These are phyloP conservation scores for Cotesia typhae DNA, from an alignment of 1,140 invertebrate genomes.

Conservation along the genomic window DNA sequence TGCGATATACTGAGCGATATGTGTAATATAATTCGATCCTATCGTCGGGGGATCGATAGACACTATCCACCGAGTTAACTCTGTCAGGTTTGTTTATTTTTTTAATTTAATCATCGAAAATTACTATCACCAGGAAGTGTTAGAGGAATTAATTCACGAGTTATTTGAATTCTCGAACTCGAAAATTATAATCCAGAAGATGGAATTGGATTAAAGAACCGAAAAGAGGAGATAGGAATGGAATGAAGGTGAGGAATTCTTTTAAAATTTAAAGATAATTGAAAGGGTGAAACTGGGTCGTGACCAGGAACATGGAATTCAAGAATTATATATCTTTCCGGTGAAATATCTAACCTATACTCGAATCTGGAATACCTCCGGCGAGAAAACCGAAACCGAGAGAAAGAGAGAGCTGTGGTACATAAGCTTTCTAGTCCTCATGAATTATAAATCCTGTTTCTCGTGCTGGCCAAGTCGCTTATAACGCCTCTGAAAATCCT, in stretches of 20 bases:
- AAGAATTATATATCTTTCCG: background rate
- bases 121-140: background rate
- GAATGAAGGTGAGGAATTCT: slow-evolving; percentile 29
- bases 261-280: slow-evolving; percentile 40
- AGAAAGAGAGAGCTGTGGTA: slow-evolving; percentile 21
- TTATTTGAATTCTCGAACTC: slow-evolving; percentile 18
- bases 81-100: slow-evolving; percentile 8
- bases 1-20: slow-evolving; percentile 28
- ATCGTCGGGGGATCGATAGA: slow-evolving; percentile 24
- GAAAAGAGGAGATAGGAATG: background rate
- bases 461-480: slow-evolving; percentile 36
- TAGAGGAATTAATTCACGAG: background rate
- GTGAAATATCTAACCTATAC: background rate
- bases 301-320: slow-evolving; percentile 19
- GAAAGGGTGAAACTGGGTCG: slow-evolving; percentile 43
- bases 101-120: background rate
- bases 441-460: slow-evolving; percentile 61
- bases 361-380: background rate
- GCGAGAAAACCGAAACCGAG: slow-evolving; percentile 8
- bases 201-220: background rate
- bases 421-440: slow-evolving; percentile 48
- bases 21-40: slow-evolving; percentile 37
- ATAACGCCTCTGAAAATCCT: slow-evolving; percentile 16
- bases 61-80: background rate
- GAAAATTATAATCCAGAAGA: slow-evolving; percentile 26